Conservation (phyloP, 2,888 invertebrate genomes). For the Melangyna quadrimaculata region DNA sequence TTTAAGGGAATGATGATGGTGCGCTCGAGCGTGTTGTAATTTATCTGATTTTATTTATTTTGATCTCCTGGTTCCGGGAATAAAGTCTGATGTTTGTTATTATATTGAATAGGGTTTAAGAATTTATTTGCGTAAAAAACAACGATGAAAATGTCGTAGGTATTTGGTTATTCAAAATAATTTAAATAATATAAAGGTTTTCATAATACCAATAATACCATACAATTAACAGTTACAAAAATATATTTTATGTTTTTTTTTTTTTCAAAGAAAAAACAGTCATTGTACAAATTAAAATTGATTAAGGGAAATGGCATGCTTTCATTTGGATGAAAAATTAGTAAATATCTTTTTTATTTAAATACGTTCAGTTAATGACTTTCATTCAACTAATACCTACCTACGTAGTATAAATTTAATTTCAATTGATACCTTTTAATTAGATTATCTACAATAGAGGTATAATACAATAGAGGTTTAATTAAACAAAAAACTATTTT, state of each 20-base stretch:
- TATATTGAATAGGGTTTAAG: neutral
- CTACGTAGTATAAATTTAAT: neutral
- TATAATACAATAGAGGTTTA: neutral
- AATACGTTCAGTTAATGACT: neutral
- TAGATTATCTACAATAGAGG: neutral
- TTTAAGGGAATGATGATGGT: slow-evolving; percentile 3
- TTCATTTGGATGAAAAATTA: neutral
- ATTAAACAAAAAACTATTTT: neutral
- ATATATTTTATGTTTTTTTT: no score
- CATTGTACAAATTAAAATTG: no score
- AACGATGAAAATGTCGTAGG: neutral
- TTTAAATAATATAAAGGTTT: neutral
- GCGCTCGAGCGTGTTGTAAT: slow-evolving; percentile 9
- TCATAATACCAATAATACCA: neutral
- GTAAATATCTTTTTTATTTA: neutral
- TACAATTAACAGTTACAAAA: no score
- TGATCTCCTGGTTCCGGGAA: neutral
- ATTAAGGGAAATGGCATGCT: no score
- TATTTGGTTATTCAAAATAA: neutral
- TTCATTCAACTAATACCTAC: neutral
- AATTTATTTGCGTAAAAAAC: neutral
- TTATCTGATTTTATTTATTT: slow-evolving; percentile 34
- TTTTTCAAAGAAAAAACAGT: no score
- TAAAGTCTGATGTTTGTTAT: neutral
- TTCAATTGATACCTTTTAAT: neutral